phyloP scores from a whole-genome alignment of 2,113 vertebrate species.

The Oostethus manadensis region DNA sequence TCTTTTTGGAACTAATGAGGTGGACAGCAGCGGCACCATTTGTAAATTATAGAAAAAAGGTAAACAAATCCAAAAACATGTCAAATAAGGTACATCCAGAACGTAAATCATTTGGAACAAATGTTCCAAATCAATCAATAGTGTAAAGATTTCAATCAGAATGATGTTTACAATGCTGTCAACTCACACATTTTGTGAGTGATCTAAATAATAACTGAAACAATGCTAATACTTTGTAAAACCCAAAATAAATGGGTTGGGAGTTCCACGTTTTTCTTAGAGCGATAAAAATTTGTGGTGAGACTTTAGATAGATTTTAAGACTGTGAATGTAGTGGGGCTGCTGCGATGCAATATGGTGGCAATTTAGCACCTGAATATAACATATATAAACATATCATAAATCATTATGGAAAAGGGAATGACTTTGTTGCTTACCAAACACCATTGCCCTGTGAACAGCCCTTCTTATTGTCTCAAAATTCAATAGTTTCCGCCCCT shows the following conservation, averaged over 20 bases:
- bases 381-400: constrained; percentile 58
- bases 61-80: neutral
- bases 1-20: neutral
- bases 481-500: constrained; percentile 54
- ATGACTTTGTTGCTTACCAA: constrained; percentile 40
- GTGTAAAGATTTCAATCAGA: neutral
- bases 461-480: constrained; percentile 63
- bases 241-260: neutral
- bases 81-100: neutral
- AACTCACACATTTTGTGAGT: too few species aligned
- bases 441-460: constrained; percentile 58
- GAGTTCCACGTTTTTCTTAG: too few species aligned
- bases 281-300: neutral
- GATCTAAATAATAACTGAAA: neutral
- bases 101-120: neutral
- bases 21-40: neutral
- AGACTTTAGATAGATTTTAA: constrained; percentile 32
- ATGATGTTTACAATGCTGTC: neutral
- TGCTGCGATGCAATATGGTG: constrained; percentile 38
- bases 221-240: neutral
- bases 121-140: neutral
- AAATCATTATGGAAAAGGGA: constrained; percentile 59
- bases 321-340: constrained; percentile 2
- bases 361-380: constrained; percentile 45
- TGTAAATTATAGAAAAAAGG: neutral